Base-by-base conservation (phyloP, 2,113 vertebrate species). In the Pelmatolapia mariae region DNA sequence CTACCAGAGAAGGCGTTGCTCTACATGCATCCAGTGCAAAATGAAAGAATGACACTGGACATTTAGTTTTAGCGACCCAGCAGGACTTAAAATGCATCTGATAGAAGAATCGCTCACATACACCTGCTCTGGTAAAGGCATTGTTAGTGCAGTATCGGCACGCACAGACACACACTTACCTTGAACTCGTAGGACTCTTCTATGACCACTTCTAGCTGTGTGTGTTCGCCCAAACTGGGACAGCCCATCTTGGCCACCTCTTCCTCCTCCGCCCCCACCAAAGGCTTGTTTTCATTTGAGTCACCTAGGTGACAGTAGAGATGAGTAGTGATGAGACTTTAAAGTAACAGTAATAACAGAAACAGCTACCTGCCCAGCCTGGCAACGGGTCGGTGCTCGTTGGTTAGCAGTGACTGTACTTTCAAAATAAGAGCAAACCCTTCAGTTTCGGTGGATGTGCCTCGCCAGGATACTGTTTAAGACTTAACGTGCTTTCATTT, bases 101-200 rank as follows among this genome's bases (percentile, higher is more conserved):
- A 24, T 24, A 11, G n/a, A 11, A 56, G 19, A 40, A 71, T 15
- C 5, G 3, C 47, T 29, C 12, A 36, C 63, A 79, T 15, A 18
- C 5, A 43, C 8, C 10, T 29, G 22, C 40, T 36, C 45, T 16
- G 50, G 78, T 2, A n/a, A 80, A 1, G 50, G 50, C 5, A 47
- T 33, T 24, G 31, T 22, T 19, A 7, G 53, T 38, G 26, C 3
- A 38, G 3, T 7, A 36, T 12, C 11, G 8, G 22, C 8, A 87
- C 19, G 19, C 19, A 73, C 40, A 22, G 15, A 24, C 43, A 36
- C 11, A 53, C 5, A 6, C 71, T 84, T 89, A 96, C 97, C 97
- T 97, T 97, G 22, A 97, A 97, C 90, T 97, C 97, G 56, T 97
- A 97, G 43, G 97, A 97, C 91, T 97, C 97, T 10, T 97, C 97